Evolutionary conservation across 2,888 invertebrate genomes (phyloP), one percentile per base, ranked within the genome.

Genomic region (Megamerina dolium): DNA sequence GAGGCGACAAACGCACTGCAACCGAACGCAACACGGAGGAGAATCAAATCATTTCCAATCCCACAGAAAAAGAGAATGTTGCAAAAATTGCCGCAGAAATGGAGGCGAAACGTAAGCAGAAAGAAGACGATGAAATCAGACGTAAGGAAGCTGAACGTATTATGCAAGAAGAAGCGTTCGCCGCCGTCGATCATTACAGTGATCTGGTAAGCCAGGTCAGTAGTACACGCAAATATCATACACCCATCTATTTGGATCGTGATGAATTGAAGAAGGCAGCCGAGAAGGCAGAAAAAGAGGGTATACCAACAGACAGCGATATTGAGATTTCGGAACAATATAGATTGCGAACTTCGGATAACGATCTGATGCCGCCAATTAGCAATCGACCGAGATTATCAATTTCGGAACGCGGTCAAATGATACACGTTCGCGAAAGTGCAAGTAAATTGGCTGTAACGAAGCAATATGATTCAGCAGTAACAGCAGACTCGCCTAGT

Each of bases 131-230:
- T 32, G 65, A 66, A 23, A 47, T 50, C 9, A 61, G 61, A 4
- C 64, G 67, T 13, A 52, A 58, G 16, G 65, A 67, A 44, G 61
- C 60, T 8, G 61, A 66, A 27, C 54, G 60, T 4, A 47, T 63
- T 3, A 65, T 64, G 59, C 47, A 74, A 37, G 84, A 85, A 52
- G 84, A 82, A 66, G 77, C 80, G 1, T 79, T 76, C 63, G 82
- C 82, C 1, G 81, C 84, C 1, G 83, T 85, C 13, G 85, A 86
- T 70, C 84, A 87, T 62, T 89, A 89, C 57, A 84, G 85, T 14
- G 87, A 83, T 62, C 81, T 89, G 51, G 85, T 89, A 2, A 80
- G 79, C 56, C 84, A 82, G 61, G 81, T 81, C 56, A 81, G 85
- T 12, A 72, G 70, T 43, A 73, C 72, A 13, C 63, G 73, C 6